phyloP scores from a whole-genome alignment of 2,888 invertebrate genomes.

The Tetragnatha montana region DNA sequence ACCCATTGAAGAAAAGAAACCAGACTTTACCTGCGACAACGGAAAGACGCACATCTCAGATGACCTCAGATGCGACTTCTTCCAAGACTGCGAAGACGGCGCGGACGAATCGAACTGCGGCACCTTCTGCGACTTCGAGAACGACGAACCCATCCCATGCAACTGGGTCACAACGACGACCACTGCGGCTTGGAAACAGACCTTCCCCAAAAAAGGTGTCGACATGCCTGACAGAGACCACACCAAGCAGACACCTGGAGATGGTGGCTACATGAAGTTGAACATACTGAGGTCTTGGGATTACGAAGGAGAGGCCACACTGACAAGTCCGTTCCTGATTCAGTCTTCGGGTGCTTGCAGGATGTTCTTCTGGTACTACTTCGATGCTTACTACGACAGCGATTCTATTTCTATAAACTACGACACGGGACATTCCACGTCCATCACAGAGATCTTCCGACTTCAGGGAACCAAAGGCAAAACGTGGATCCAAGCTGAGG shows the following conservation, averaged over 20 bases:
- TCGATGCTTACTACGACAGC: background rate
- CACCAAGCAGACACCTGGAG: conserved; percentile 35
- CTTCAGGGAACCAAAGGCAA: conserved; percentile 13
- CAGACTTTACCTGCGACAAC: conserved; percentile 61
- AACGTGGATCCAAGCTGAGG: conserved; percentile 55
- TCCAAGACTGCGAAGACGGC: conserved; percentile 64
- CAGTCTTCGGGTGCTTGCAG: conserved; percentile 61
- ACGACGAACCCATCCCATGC: conserved; percentile 53
- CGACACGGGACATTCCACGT: conserved; percentile 45
- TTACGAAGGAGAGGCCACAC: conserved; percentile 9
- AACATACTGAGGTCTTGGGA: background rate
- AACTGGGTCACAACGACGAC: conserved; percentile 42
- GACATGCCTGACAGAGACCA: conserved; percentile 56
- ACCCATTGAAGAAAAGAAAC: conserved; percentile 40
- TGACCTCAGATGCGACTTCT: conserved; percentile 71
- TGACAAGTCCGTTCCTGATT: conserved; percentile 60
- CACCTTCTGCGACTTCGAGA: conserved; percentile 66
- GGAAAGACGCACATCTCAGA: conserved; percentile 49
- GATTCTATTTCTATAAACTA: conserved; percentile 46
- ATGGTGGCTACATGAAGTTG: conserved; percentile 61
- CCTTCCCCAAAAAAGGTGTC: conserved; percentile 30
- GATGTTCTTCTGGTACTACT: conserved; percentile 68
- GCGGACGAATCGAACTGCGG: conserved; percentile 69
- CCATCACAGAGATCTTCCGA: conserved; percentile 34
- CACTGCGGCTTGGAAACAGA: conserved; percentile 40